Evolutionary conservation across 2,113 vertebrate species (phyloP).

Genomic region (Lanius collurio): DNA sequence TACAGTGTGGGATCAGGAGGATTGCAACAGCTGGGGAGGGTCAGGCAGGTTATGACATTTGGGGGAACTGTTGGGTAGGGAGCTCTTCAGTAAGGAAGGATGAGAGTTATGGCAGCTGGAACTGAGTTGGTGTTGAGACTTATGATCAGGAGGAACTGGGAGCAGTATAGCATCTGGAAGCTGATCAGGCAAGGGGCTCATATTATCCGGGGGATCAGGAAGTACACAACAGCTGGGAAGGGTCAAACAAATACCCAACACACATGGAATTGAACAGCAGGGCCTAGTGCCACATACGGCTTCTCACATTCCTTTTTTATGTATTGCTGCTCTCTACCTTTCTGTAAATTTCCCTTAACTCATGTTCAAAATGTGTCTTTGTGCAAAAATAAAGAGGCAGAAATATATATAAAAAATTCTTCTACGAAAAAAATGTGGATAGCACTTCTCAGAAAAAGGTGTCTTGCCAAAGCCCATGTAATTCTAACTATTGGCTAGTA

Average conservation of each 20-base stretch:
- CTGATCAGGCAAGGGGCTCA: slow-evolving; percentile 60
- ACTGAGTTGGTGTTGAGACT: slow-evolving; percentile 34
- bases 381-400: not conserved
- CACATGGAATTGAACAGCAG: slow-evolving; percentile 55
- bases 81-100: not conserved
- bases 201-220: slow-evolving; percentile 47
- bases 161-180: slow-evolving; percentile 57
- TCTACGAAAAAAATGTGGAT: not conserved
- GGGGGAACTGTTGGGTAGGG: slow-evolving; percentile 29
- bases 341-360: not conserved
- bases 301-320: slow-evolving; percentile 22
- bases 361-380: not conserved
- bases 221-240: slow-evolving; percentile 62
- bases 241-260: slow-evolving; percentile 62
- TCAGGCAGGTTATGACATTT: slow-evolving; percentile 47
- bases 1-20: slow-evolving; percentile 48
- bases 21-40: slow-evolving; percentile 57
- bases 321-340: not conserved
- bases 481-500: not conserved
- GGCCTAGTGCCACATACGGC: not conserved
- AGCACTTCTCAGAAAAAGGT: not conserved
- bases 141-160: slow-evolving; percentile 42
- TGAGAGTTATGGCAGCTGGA: slow-evolving; percentile 54
- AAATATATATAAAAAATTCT: not conserved
- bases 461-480: not conserved